Base-by-base conservation (phyloP, 2,113 vertebrate genomes). In the Leptosomus discolor region DNA sequence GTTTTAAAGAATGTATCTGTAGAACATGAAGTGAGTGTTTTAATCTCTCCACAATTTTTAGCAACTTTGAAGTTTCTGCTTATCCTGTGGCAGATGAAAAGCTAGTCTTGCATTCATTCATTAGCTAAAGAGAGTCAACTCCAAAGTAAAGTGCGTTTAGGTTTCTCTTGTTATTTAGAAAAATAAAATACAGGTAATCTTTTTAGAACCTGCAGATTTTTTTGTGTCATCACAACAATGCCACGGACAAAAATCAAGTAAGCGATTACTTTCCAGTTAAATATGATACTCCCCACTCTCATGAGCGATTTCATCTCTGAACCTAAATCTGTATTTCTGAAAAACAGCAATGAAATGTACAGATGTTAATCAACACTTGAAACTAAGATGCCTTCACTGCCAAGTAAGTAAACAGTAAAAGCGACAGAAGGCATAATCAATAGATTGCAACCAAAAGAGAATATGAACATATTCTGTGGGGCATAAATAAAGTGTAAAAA, bases 1-100 rank as follows among this genome's bases (percentile, higher is more conserved):
- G 90, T 77, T 95, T 95, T 93, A 97, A 93, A 94, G 94, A 94
- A 92, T 74, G 39, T 51, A 97, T 97, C 98, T 98, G 97, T 12
- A 95, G 97, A 97, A 98, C 83, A 98, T 37, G 96, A 98, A 98
- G 97, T 79, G 43, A 96, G 92, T n/a, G 68, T 63, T 97, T 97
- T 96, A 95, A 96, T 97, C 82, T 95, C 94, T 97, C 95, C 50
- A 86, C 39, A 93, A 88, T 39, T 91, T 91, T 79, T 78, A 85
- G 34, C 63, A 95, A 53, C 34, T 81, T 95, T 46, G 68, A 85
- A 71, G n/a, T 77, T 78, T 87, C 76, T 91, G 77, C 45, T 88
- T 68, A 82, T 53, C 41, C 91, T 34, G n/a, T 68, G 45, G 57
- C 57, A 95, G 67, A 93, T 51, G 39, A 94, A 68, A 94, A 80